These are phyloP conservation scores for Chesias legatella DNA, from an alignment of 2,888 invertebrate genomes.

Conservation along the genomic window DNA sequence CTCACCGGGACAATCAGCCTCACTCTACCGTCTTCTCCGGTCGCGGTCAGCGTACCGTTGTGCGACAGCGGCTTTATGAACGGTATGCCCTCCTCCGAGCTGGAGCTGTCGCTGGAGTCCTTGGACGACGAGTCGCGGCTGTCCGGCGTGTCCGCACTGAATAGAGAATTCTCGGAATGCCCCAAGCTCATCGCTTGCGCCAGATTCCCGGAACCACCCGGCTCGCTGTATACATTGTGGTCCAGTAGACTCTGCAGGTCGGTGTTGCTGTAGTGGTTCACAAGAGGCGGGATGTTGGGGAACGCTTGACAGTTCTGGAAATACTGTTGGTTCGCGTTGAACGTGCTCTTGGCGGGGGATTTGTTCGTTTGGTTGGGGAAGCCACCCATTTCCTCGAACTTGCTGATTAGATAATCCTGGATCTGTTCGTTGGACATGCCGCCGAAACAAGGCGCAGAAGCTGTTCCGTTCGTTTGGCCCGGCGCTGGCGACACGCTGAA, in stretches of 20 bases:
- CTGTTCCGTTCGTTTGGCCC: slow-evolving; percentile 39
- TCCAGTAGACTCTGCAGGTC: slow-evolving; percentile 54
- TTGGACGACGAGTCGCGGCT: slow-evolving; percentile 73
- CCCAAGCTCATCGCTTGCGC: slow-evolving; percentile 64
- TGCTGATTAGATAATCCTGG: slow-evolving; percentile 62
- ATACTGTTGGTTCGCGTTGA: slow-evolving; percentile 56
- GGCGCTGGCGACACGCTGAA: slow-evolving; percentile 42
- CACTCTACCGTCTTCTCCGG: slow-evolving; percentile 81
- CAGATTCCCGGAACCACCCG: slow-evolving; percentile 41
- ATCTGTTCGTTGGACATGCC: slow-evolving; percentile 66
- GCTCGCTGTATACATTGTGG: slow-evolving; percentile 45
- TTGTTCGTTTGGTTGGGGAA: slow-evolving; percentile 38
- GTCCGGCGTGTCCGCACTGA: slow-evolving; percentile 35
- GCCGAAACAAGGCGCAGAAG: slow-evolving; percentile 48
- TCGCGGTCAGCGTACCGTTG: slow-evolving; percentile 81
- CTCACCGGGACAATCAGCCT: slow-evolving; percentile 83
- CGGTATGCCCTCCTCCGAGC: slow-evolving; percentile 70
- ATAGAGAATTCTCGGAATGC: slow-evolving; percentile 58
- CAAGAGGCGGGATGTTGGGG: slow-evolving; percentile 63
- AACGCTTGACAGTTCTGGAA: slow-evolving; percentile 69
- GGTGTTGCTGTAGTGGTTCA: slow-evolving; percentile 56
- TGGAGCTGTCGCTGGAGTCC: slow-evolving; percentile 60
- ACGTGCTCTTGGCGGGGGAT: slow-evolving; percentile 33
- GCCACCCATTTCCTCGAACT: slow-evolving; percentile 60
- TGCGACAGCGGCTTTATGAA: slow-evolving; percentile 86